These are phyloP conservation scores for Athene noctua DNA, from an alignment of 2,113 vertebrate genomes.

Conservation along the genomic window DNA sequence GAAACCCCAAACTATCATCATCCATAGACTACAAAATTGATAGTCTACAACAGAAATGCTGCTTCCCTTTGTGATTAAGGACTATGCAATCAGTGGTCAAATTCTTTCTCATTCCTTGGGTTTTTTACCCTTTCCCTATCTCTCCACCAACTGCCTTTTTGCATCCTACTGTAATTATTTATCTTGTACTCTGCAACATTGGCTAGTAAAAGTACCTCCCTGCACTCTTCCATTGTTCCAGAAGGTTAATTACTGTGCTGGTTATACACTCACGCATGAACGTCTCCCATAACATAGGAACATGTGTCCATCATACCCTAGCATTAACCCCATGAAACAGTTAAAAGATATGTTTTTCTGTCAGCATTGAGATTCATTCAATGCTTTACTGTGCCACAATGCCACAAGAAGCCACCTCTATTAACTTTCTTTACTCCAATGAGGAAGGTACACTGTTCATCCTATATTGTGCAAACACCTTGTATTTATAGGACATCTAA, in stretches of 20 bases:
- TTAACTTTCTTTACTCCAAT: neutral
- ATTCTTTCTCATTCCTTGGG: neutral
- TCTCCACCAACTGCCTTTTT: neutral
- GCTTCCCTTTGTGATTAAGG: neutral
- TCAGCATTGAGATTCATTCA: neutral
- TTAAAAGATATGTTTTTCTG: neutral
- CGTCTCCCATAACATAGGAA: neutral
- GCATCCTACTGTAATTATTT: neutral
- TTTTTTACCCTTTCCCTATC: neutral
- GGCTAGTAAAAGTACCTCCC: neutral
- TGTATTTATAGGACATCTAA: neutral
- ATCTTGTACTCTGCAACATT: neutral
- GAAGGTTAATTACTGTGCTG: neutral
- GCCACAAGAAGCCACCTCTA: neutral
- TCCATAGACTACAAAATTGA: neutral
- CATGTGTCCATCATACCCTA: neutral
- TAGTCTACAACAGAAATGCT: neutral
- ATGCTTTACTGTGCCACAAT: neutral
- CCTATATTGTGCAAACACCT: neutral
- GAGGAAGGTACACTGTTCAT: neutral
- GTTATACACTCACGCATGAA: rapidly evolving
- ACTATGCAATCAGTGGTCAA: neutral
- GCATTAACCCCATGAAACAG: neutral
- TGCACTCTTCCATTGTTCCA: neutral
- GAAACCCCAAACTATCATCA: neutral